Percentiles rank a stretch among this genome's conserved stretches.
Evolutionary conservation across 1,140 invertebrate genomes (phyloP).

Genomic region (Scaptomyza pallida): DNA sequence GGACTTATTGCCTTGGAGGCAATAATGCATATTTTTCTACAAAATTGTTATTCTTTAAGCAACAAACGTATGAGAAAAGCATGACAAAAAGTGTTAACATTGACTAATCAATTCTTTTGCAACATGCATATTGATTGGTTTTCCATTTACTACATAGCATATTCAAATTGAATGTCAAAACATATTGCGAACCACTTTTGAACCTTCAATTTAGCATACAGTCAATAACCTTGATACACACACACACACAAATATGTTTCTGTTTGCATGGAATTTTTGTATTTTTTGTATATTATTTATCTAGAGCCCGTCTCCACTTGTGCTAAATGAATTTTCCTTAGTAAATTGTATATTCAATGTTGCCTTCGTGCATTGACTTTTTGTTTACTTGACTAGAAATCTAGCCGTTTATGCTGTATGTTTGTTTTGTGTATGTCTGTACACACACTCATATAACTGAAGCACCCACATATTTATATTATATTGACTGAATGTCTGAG

Average conservation of each 20-base stretch:
- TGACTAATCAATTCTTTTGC: no score
- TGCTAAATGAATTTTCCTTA: slow-evolving; percentile 26
- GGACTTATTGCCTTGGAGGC: no score
- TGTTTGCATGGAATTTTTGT: background rate
- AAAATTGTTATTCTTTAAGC: no score
- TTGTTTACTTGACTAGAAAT: slow-evolving; percentile 40
- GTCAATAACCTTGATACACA: background rate
- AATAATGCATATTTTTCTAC: no score
- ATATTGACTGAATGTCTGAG: slow-evolving; percentile 75
- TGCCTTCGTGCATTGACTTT: slow-evolving; percentile 44
- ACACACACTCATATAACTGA: slow-evolving; percentile 20
- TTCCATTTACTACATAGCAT: background rate
- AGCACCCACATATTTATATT: slow-evolving; percentile 40
- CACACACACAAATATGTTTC: background rate
- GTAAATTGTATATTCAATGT: slow-evolving; percentile 22
- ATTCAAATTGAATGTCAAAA: background rate
- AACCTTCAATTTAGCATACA: background rate
- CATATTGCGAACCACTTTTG: background rate
- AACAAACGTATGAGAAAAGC: background rate
- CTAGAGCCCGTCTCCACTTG: background rate
- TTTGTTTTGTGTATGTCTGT: slow-evolving; percentile 33
- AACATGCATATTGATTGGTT: background rate
- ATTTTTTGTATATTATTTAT: slow-evolving; percentile 13
- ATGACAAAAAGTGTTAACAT: background rate
- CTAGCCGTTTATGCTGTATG: slow-evolving; percentile 15